Percentiles rank a stretch among this genome's conserved stretches.
phyloP scores from a whole-genome alignment of 1,140 invertebrate genomes.

The Teleopsis dalmanni region DNA sequence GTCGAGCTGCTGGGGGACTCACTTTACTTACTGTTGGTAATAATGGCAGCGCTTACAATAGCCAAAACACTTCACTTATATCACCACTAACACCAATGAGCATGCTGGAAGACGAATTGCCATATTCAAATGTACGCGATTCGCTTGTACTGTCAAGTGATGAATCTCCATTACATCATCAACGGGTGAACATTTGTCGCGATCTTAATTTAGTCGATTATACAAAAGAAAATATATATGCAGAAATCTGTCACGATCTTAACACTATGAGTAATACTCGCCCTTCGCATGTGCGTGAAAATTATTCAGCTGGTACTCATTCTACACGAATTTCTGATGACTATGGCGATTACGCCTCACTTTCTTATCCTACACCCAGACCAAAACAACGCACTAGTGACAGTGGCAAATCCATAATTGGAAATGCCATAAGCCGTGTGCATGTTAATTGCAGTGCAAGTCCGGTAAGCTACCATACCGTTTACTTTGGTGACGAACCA shows the following conservation, averaged over 20 bases:
- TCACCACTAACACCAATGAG: slow-evolving; percentile 20
- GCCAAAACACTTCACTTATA: slow-evolving; percentile 5
- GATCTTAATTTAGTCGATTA: slow-evolving; percentile 31
- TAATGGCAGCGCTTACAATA: slow-evolving; percentile 14
- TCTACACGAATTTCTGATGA: slow-evolving; percentile 17
- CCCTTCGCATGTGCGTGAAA: slow-evolving; percentile 23
- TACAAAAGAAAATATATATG: slow-evolving; percentile 54
- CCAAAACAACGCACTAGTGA: neutral
- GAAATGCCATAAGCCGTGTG: slow-evolving; percentile 25
- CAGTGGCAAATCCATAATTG: neutral
- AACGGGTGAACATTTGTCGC: slow-evolving; percentile 10
- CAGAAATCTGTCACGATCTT: slow-evolving; percentile 49
- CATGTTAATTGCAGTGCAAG: slow-evolving; percentile 33
- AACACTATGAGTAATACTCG: slow-evolving; percentile 11
- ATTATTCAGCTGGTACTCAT: slow-evolving; percentile 21
- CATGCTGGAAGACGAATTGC: slow-evolving; percentile 35
- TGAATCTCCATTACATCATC: slow-evolving; percentile 13
- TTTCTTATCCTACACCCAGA: slow-evolving; percentile 20
- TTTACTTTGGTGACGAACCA: slow-evolving; percentile 35
- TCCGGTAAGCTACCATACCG: slow-evolving; percentile 37
- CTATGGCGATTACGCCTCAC: slow-evolving; percentile 38
- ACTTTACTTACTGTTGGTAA: slow-evolving; percentile 18
- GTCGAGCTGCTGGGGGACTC: slow-evolving; percentile 35
- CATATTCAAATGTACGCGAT: slow-evolving; percentile 40
- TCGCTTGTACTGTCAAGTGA: slow-evolving; percentile 30